These are phyloP conservation scores for Gasteruption jaculator DNA, from an alignment of 2,888 invertebrate genomes.

Conservation along the genomic window DNA sequence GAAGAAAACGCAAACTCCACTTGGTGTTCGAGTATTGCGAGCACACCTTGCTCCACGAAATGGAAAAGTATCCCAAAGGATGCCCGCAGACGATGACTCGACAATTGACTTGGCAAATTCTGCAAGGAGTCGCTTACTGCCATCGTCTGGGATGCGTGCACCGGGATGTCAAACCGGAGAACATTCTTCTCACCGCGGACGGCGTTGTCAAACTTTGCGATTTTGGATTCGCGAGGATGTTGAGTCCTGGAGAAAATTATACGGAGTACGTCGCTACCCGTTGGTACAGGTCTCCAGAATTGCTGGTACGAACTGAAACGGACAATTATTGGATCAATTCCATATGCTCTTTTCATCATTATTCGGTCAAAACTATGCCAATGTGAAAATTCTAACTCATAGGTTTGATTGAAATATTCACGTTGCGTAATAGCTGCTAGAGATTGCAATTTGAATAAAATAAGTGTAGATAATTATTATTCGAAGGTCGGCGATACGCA, in stretches of 20 bases:
- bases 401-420: no score
- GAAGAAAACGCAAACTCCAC: constrained; percentile 90
- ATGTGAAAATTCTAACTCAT: no score
- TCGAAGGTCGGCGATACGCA: constrained; percentile 89
- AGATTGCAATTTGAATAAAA: no score
- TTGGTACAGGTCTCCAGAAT: constrained; percentile 97
- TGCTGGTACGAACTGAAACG: constrained; percentile 55
- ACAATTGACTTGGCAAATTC: constrained; percentile 92
- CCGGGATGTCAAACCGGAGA: constrained; percentile 97
- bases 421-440: no score
- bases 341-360: no score
- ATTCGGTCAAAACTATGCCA: no score
- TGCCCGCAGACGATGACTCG: constrained; percentile 87
- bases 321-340: background rate
- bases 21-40: constrained; percentile 99
- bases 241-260: constrained; percentile 95
- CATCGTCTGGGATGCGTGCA: constrained; percentile 96
- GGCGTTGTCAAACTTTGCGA: constrained; percentile 97
- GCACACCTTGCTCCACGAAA: constrained; percentile 91
- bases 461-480: no score
- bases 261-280: constrained; percentile 99
- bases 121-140: constrained; percentile 94
- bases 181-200: constrained; percentile 87
- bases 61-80: constrained; percentile 91
- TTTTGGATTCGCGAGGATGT: constrained; percentile 96